A percentile compares a stretch with the other conserved stretches of the same genome.
Conservation (phyloP, 2,888 invertebrate genomes). For the Apamea sordens region DNA sequence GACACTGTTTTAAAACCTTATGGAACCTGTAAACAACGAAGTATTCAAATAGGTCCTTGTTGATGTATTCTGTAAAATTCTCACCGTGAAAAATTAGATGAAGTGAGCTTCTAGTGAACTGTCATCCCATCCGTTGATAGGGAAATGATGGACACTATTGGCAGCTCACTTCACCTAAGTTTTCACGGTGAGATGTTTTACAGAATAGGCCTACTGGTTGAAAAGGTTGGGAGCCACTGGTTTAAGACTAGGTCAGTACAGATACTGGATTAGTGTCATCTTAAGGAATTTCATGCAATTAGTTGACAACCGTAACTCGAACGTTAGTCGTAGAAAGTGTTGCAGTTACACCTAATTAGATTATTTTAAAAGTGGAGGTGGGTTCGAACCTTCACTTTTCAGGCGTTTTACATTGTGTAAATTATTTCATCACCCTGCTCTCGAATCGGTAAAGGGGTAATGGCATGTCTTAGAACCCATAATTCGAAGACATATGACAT, state of each 20-base stretch:
- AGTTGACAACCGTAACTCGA: conserved; percentile 9
- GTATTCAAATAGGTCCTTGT: too few relatives aligned
- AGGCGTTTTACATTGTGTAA: background rate
- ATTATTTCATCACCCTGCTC: background rate
- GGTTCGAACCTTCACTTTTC: background rate
- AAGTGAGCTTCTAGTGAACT: too few relatives aligned
- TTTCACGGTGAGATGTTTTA: too few relatives aligned
- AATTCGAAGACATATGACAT: too few relatives aligned
- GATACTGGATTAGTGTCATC: conserved; percentile 33
- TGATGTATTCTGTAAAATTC: too few relatives aligned
- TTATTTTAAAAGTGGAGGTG: background rate
- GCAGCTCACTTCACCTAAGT: too few relatives aligned
- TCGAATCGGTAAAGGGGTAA: background rate
- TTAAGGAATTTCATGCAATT: conserved; percentile 32
- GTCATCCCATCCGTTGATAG: too few relatives aligned
- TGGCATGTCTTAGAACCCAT: background rate
- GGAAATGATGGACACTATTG: too few relatives aligned
- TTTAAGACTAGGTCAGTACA: conserved; percentile 11
- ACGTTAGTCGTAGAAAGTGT: conserved; percentile 26
- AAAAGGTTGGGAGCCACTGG: background rate
- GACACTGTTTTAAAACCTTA: background rate
- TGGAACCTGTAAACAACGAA: too few relatives aligned
- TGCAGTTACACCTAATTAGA: background rate
- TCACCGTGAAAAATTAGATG: too few relatives aligned
- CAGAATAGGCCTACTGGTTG: too few relatives aligned